phyloP scores from a whole-genome alignment of 2,888 invertebrate genomes.

The Agrotis ipsilon region DNA sequence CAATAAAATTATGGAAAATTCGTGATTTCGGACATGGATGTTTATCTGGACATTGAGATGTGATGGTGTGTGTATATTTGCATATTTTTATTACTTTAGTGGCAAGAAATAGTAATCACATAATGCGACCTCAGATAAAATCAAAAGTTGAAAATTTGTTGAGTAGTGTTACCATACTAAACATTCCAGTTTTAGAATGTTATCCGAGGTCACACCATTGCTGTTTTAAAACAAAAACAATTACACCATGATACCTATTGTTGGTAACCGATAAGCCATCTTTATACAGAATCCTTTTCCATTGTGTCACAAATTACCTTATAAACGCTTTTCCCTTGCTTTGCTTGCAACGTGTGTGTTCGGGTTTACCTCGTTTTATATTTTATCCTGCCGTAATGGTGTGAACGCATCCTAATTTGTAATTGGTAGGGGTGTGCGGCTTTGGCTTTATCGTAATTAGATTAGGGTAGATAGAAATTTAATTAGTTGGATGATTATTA shows the following conservation, averaged over 20 bases:
- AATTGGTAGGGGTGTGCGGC: conserved; percentile 33
- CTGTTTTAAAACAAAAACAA: conserved; percentile 27
- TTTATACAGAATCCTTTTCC: conserved; percentile 22
- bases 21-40: too few species aligned
- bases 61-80: too few species aligned
- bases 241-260: conserved; percentile 28
- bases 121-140: too few species aligned
- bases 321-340: conserved; percentile 36
- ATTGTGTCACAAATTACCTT: conserved; percentile 43
- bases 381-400: conserved; percentile 27
- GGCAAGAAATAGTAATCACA: too few species aligned
- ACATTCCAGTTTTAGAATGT: conserved; percentile 15
- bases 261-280: conserved; percentile 32
- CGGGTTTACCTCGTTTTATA: conserved; percentile 33
- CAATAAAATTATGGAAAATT: too few species aligned
- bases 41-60: too few species aligned
- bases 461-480: neutral
- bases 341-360: conserved; percentile 38
- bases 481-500: neutral
- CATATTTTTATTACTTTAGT: too few species aligned
- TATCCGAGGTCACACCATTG: conserved; percentile 11
- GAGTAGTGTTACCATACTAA: neutral
- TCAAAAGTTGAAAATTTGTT: too few species aligned
- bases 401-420: conserved; percentile 37
- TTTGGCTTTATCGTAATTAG: neutral